These are phyloP conservation scores for Vultur gryphus DNA, from an alignment of 2,797 vertebrate species.

Conservation along the genomic window DNA sequence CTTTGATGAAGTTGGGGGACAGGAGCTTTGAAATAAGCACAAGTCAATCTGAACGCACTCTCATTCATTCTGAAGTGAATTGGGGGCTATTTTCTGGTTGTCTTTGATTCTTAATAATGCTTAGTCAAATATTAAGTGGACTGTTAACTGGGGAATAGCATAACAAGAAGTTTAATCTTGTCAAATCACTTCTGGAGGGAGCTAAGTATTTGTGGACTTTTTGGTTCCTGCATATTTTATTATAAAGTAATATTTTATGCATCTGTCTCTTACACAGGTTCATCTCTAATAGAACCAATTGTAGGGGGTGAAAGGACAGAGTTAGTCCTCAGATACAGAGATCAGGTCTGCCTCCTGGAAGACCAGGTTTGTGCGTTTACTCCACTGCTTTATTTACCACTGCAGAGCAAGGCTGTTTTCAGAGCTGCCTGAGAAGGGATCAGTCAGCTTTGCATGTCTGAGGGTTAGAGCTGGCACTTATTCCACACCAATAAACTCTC, in stretches of 20 bases:
- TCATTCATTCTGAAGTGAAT: background rate
- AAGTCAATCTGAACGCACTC: background rate
- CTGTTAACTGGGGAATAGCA: background rate
- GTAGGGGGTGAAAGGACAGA: background rate
- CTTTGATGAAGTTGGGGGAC: background rate
- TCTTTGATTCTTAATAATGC: background rate
- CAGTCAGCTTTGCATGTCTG: too few relatives aligned
- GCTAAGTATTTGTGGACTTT: constrained; percentile 13
- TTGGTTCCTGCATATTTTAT: background rate
- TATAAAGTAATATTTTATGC: background rate
- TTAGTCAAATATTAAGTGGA: constrained; percentile 28
- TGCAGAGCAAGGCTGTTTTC: background rate
- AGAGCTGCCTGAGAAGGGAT: background rate
- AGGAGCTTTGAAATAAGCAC: background rate
- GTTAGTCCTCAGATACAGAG: background rate
- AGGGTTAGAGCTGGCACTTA: background rate
- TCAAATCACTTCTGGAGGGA: background rate
- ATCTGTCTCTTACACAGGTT: background rate
- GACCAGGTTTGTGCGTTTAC: too few relatives aligned
- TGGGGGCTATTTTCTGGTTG: constrained; percentile 15
- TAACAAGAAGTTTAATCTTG: background rate
- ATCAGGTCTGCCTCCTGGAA: background rate
- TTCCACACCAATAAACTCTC: background rate
- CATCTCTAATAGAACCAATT: background rate
- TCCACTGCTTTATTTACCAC: accelerated